Conservation (phyloP, 2,888 invertebrate genomes). For the Agriotes lineatus region DNA sequence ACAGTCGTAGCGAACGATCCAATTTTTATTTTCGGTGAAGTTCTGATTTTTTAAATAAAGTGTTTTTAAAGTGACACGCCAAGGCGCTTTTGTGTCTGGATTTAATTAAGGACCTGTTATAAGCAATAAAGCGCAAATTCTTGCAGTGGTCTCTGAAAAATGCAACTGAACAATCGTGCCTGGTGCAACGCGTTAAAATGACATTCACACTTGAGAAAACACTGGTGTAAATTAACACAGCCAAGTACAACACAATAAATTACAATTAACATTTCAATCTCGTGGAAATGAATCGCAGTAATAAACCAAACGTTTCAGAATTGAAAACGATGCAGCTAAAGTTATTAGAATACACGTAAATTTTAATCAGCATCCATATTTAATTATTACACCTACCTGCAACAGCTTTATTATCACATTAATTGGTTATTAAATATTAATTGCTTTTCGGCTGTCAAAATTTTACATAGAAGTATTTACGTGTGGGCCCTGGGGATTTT, state of each 20-base stretch:
- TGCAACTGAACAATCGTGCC: background rate
- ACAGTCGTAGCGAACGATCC: too few relatives aligned
- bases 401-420: background rate
- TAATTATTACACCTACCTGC: too few relatives aligned
- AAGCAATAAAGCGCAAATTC: background rate
- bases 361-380: too few relatives aligned
- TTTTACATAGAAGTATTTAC: background rate
- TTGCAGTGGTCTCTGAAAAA: constrained; percentile 3
- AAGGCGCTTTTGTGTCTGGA: too few relatives aligned
- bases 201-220: constrained; percentile 30
- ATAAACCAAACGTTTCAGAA: too few relatives aligned
- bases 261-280: constrained; percentile 30
- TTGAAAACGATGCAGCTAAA: constrained; percentile 22
- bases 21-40: too few relatives aligned
- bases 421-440: constrained; percentile 10
- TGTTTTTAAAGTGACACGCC: too few relatives aligned
- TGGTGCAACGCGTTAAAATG: constrained; percentile 4
- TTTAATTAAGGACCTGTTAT: too few relatives aligned
- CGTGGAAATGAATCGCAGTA: too few relatives aligned
- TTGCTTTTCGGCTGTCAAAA: background rate
- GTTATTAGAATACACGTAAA: background rate
- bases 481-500: background rate
- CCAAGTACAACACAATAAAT: constrained; percentile 16
- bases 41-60: too few relatives aligned
- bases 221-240: constrained; percentile 19